Conservation (phyloP, 2,888 invertebrate species). For the Agonopterix subpropinquella region DNA sequence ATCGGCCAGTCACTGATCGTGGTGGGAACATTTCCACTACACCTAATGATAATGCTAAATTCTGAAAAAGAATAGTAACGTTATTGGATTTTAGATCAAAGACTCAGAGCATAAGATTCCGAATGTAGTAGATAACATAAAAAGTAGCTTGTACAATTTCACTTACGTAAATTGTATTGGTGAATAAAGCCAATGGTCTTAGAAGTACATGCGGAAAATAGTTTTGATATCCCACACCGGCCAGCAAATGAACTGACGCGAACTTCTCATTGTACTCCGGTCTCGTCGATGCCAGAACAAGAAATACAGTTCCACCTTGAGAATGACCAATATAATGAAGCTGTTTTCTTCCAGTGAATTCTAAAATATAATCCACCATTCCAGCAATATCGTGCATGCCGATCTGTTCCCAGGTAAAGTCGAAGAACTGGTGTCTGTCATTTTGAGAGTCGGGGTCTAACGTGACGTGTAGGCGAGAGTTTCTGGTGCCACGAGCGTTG, state of each 20-base stretch:
- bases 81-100: no score
- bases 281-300: conserved; percentile 13
- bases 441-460: conserved; percentile 9
- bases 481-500: conserved; percentile 81
- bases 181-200: conserved; percentile 4
- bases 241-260: conserved; percentile 17
- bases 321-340: conserved; percentile 25
- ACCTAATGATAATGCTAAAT: conserved; percentile 18
- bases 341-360: conserved; percentile 11
- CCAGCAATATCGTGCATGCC: conserved; percentile 15
- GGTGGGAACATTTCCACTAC: conserved; percentile 36
- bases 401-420: conserved; percentile 24
- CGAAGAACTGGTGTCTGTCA: conserved; percentile 16
- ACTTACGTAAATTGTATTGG: conserved; percentile 12
- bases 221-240: conserved; percentile 17
- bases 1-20: not conserved
- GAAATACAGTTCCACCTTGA: conserved; percentile 16
- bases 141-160: not conserved
- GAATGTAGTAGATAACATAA: no score
- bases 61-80: conserved; percentile 23
- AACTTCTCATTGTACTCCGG: conserved; percentile 19
- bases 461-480: conserved; percentile 38
- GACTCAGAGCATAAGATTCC: no score
- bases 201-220: conserved; percentile 13
- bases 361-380: conserved; percentile 15